Percentiles rank a stretch among this genome's conserved stretches.
Conservation (phyloP, 1,140 invertebrate genomes). For the fruit fly (Drosophila melanogaster) region DNA sequence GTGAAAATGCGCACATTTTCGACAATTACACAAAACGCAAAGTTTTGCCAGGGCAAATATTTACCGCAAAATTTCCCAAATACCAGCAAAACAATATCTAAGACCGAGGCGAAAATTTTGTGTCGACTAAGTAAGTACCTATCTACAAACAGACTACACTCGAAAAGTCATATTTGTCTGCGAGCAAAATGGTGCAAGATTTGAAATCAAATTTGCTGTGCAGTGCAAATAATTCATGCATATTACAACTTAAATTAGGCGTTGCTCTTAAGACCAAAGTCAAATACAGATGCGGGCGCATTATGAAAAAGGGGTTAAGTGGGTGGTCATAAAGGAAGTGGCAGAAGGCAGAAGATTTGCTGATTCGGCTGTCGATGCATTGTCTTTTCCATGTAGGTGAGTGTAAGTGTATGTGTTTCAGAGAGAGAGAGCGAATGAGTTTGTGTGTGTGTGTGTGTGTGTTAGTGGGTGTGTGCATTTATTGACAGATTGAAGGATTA, state of each 20-base stretch:
- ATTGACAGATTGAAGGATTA: conserved; percentile 81
- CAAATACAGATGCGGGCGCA: conserved; percentile 52
- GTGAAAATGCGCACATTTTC: conserved; percentile 59
- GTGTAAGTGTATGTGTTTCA: not conserved
- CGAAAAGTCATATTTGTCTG: conserved; percentile 28
- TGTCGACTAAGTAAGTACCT: conserved; percentile 11
- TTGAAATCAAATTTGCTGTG: conserved; percentile 61
- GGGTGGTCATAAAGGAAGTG: conserved; percentile 7
- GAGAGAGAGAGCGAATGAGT: not conserved
- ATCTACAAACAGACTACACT: not conserved
- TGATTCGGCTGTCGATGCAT: conserved; percentile 66
- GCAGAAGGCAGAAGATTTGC: conserved; percentile 17
- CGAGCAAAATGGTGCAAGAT: conserved; percentile 41
- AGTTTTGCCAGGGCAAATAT: conserved; percentile 63
- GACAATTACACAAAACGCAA: conserved; percentile 54
- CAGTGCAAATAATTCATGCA: conserved; percentile 61
- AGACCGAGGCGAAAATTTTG: conserved; percentile 22
- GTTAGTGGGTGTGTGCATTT: conserved; percentile 47
- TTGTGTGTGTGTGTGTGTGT: conserved; percentile 25
- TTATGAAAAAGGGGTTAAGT: conserved; percentile 14
- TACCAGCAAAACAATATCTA: conserved; percentile 45
- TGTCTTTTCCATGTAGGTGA: conserved; percentile 21
- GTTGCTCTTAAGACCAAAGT: conserved; percentile 63
- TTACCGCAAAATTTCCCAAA: conserved; percentile 46
- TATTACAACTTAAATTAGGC: conserved; percentile 74